Conservation (phyloP, 2,888 invertebrate genomes). For the Alentia gelatinosa region DNA sequence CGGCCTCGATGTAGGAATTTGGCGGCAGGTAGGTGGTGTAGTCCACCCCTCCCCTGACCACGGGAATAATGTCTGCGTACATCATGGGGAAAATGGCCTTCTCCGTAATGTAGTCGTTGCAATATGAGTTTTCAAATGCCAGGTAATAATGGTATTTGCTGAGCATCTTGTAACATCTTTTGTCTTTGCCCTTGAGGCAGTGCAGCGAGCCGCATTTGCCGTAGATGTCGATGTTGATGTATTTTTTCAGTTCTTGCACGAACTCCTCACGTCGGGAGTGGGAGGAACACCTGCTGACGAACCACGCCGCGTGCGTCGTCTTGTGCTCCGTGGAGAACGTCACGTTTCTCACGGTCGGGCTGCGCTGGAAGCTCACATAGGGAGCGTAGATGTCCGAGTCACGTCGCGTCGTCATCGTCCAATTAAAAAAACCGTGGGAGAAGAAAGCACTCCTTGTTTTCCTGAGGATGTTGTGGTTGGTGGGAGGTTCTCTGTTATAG, state of each 20-base stretch:
- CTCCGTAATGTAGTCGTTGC: background rate
- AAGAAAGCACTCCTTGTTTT: background rate
- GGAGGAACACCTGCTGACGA: background rate
- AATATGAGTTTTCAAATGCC: background rate
- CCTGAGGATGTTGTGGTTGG: background rate
- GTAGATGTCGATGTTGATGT: background rate
- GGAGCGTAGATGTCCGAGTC: background rate
- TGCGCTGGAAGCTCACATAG: background rate
- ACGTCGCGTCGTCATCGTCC: background rate
- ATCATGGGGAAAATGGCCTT: background rate
- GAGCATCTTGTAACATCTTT: background rate
- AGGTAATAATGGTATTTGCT: background rate
- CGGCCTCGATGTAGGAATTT: background rate
- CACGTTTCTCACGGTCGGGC: no score
- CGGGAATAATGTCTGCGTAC: background rate
- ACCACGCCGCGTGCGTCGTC: background rate
- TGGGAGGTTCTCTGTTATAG: background rate
- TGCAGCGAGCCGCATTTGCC: background rate
- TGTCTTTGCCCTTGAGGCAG: background rate
- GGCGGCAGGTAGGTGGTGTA: background rate
- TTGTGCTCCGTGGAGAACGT: no score
- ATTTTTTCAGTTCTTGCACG: background rate
- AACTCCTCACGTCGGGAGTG: background rate
- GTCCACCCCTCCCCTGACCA: background rate
- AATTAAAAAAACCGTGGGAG: background rate